Percentiles rank a stretch among this genome's conserved stretches.
Conservation (phyloP, 2,888 invertebrate genomes). For the Steinernema carpocapsae region DNA sequence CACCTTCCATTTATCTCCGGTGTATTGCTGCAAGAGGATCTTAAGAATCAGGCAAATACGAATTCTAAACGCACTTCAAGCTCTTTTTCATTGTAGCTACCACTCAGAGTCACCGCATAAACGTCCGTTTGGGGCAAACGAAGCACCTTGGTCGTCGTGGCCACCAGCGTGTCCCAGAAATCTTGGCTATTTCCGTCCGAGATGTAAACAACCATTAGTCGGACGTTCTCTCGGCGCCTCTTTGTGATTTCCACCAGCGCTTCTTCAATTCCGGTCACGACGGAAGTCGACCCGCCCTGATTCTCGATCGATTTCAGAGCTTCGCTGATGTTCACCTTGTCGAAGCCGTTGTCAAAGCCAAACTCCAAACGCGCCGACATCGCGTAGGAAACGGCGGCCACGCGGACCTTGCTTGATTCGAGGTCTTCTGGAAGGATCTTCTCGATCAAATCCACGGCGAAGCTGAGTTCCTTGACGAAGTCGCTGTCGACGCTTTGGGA, state of each 20-base stretch:
- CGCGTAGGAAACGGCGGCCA: conserved; percentile 43
- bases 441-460: conserved; percentile 38
- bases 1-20: conserved; percentile 45
- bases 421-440: conserved; percentile 40
- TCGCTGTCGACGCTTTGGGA: conserved; percentile 47
- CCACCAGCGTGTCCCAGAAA: conserved; percentile 9
- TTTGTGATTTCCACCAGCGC: conserved; percentile 41
- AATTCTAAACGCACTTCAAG: conserved; percentile 23
- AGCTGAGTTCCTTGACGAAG: conserved; percentile 41
- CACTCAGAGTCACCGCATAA: conserved; percentile 44
- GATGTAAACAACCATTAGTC: conserved; percentile 36
- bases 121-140: conserved; percentile 37
- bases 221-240: conserved; percentile 36
- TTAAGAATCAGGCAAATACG: no score
- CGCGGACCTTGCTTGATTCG: conserved; percentile 37
- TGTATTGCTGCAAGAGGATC: conserved; percentile 26
- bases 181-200: conserved; percentile 37
- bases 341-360: conserved; percentile 5
- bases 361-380: conserved; percentile 33
- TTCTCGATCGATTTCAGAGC: conserved; percentile 38
- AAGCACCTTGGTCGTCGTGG: conserved; percentile 20
- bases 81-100: conserved; percentile 37
- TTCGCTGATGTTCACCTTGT: conserved; percentile 38
- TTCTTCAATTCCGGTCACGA: conserved; percentile 45
- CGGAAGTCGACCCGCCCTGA: conserved; percentile 46